These are phyloP conservation scores for Bellardia bayeri DNA, from an alignment of 2,888 invertebrate genomes.

Conservation along the genomic window DNA sequence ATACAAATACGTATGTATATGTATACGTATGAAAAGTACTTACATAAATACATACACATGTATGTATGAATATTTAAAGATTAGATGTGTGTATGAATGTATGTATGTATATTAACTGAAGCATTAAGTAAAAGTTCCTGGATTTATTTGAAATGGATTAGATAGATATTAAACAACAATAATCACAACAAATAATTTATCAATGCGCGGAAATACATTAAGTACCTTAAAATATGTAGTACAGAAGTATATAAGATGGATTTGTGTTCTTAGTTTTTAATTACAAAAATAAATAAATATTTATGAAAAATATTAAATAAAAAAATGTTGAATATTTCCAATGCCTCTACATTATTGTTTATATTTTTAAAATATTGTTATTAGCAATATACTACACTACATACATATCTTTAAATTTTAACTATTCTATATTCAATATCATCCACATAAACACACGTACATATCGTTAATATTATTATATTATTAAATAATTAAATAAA, in stretches of 20 bases:
- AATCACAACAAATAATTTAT: conserved; percentile 12
- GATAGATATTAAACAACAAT: conserved; percentile 18
- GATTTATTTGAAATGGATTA: conserved; percentile 45
- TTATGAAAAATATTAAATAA: conserved; percentile 6
- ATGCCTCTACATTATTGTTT: conserved; percentile 1
- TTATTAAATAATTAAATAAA: not conserved
- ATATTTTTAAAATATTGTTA: conserved; percentile 27
- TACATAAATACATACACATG: not conserved
- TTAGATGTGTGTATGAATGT: not conserved
- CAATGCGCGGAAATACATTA: conserved; percentile 66
- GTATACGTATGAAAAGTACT: too few species aligned
- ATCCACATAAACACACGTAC: conserved; percentile 11
- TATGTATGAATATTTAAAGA: too few species aligned
- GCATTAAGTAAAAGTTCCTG: conserved; percentile 65
- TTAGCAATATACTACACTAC: conserved; percentile 13
- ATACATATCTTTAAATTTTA: conserved; percentile 43
- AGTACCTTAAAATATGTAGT: conserved; percentile 65
- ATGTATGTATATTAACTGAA: conserved; percentile 23
- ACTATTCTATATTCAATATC: conserved; percentile 26
- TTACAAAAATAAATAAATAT: conserved; percentile 13
- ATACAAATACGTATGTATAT: not conserved
- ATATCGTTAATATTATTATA: conserved; percentile 2
- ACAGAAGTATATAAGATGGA: conserved; percentile 32
- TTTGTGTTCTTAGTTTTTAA: conserved; percentile 64
- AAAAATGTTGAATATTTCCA: not conserved